Evolutionary conservation across 2,797 vertebrate genomes (phyloP).

Genomic region (Xiphorhynchus erythropygius): DNA sequence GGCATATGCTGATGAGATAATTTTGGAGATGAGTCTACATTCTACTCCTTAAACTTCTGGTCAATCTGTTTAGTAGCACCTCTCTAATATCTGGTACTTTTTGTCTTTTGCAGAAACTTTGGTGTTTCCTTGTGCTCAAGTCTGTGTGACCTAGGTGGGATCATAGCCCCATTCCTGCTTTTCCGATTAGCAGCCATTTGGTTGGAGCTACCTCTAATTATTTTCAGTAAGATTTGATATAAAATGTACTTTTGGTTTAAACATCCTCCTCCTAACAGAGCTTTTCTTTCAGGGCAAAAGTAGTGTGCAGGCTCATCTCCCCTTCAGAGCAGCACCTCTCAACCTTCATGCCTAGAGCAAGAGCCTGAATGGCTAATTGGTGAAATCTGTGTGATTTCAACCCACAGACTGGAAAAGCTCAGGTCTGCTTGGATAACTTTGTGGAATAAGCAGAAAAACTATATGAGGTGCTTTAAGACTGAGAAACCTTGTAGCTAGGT

Average conservation of each 20-base stretch:
- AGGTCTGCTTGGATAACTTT: neutral
- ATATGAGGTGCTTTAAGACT: neutral
- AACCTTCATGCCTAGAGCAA: neutral
- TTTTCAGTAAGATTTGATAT: constrained; percentile 77
- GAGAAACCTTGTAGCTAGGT: neutral
- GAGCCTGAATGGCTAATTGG: neutral
- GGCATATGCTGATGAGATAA: neutral
- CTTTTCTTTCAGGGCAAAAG: neutral
- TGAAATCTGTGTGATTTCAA: neutral
- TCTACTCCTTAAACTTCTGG: neutral
- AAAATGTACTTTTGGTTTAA: neutral
- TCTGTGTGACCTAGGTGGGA: constrained; percentile 80
- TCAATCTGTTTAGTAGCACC: neutral
- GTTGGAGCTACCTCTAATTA: constrained; percentile 81
- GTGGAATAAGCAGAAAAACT: neutral
- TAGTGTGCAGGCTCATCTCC: neutral
- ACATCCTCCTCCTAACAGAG: neutral
- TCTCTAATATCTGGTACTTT: neutral
- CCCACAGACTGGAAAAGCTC: neutral
- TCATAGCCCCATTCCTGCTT: constrained; percentile 79
- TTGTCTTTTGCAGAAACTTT: constrained; percentile 76
- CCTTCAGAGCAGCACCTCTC: neutral
- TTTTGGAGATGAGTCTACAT: neutral
- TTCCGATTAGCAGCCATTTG: constrained; percentile 77
- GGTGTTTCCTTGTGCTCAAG: constrained; percentile 81